These are phyloP conservation scores for Aphelinus certus DNA, from an alignment of 1,140 invertebrate species.

Conservation along the genomic window DNA sequence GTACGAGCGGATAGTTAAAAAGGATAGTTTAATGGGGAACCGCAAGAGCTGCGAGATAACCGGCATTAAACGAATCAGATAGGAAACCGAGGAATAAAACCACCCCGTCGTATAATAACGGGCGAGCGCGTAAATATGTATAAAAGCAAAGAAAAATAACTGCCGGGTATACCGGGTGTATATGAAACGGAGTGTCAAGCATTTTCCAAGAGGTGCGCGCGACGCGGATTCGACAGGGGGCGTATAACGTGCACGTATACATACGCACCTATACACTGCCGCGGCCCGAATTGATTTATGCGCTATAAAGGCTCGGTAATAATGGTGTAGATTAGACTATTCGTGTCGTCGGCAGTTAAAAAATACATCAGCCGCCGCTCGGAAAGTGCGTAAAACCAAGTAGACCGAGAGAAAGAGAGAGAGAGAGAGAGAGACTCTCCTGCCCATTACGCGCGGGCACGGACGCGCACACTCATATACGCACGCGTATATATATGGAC, in stretches of 20 bases:
- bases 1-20: not conserved
- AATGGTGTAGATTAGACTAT: constrained; percentile 55
- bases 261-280: not conserved
- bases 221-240: constrained; percentile 47
- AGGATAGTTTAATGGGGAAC: not conserved
- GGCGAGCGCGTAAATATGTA: not conserved
- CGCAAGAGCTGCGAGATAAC: not conserved
- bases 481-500: too few species aligned
- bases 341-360: constrained; percentile 55
- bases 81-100: constrained; percentile 17
- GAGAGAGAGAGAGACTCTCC: not conserved
- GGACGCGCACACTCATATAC: not conserved
- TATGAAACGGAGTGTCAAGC: not conserved
- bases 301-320: constrained; percentile 53
- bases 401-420: too few species aligned
- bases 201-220: constrained; percentile 32
- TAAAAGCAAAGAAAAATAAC: not conserved
- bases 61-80: constrained; percentile 4
- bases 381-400: constrained; percentile 3
- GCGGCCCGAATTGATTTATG: constrained; percentile 51
- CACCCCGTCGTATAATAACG: not conserved
- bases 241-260: constrained; percentile 25
- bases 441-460: not conserved
- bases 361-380: constrained; percentile 48
- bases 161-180: not conserved